phyloP scores from a whole-genome alignment of 2,888 invertebrate genomes.

The Thera obeliscata region DNA sequence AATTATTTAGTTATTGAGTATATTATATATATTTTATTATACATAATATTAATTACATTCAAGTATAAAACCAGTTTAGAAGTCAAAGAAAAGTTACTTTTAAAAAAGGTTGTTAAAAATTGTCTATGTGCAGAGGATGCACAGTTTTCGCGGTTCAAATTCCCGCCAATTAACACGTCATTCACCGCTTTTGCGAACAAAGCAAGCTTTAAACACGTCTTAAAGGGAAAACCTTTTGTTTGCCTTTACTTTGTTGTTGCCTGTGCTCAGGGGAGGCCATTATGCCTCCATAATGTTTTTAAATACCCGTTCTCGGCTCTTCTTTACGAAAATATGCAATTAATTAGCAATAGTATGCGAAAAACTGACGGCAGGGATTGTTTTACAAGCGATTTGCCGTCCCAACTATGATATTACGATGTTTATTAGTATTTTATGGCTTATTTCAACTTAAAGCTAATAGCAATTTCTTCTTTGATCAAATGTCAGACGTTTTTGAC shows the following conservation, averaged over 20 bases:
- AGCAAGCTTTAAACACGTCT: conserved; percentile 64
- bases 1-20: neutral
- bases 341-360: conserved; percentile 70
- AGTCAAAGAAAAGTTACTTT: neutral
- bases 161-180: conserved; percentile 77
- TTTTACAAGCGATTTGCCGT: conserved; percentile 42
- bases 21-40: neutral
- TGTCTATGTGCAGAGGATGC: conserved; percentile 48
- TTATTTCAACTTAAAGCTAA: conserved; percentile 22
- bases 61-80: neutral
- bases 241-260: conserved; percentile 61
- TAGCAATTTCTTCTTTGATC: conserved; percentile 46
- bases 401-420: conserved; percentile 41
- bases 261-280: conserved; percentile 48
- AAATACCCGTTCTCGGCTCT: conserved; percentile 34
- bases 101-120: conserved; percentile 36
- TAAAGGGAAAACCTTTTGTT: conserved; percentile 66
- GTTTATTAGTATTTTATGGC: conserved; percentile 43
- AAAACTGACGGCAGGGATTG: conserved; percentile 47
- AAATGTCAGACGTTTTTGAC: conserved; percentile 42
- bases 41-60: neutral
- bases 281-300: conserved; percentile 64
- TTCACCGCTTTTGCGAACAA: conserved; percentile 62
- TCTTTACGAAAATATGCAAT: conserved; percentile 62
- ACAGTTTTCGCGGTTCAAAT: conserved; percentile 49